Evolutionary conservation across 2,888 invertebrate species (phyloP).

Genomic region (Busseola fusca): DNA sequence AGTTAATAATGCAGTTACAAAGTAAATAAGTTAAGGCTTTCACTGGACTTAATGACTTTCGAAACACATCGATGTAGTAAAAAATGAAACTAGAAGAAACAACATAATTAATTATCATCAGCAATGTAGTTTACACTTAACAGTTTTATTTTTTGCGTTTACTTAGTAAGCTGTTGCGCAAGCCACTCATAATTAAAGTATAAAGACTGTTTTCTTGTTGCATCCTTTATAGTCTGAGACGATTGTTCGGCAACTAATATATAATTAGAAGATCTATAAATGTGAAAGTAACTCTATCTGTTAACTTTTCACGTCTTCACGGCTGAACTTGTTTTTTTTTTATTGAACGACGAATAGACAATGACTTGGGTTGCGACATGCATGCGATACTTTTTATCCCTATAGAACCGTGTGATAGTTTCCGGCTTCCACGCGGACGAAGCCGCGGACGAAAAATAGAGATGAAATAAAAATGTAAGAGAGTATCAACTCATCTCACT

Average conservation of each 20-base stretch:
- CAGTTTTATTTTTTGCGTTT: neutral
- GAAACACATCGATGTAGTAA: neutral
- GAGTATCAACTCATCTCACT: neutral
- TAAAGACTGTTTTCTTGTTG: neutral
- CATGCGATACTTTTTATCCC: neutral
- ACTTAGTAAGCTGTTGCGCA: neutral
- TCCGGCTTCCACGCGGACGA: neutral
- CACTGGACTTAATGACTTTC: neutral
- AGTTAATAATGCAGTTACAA: neutral
- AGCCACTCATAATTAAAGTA: neutral
- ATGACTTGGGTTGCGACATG: neutral
- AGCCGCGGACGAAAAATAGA: neutral
- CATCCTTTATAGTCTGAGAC: neutral
- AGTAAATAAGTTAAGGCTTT: neutral
- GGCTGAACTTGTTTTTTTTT: neutral
- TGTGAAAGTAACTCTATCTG: neutral
- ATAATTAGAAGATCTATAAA: neutral
- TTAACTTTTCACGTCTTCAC: neutral
- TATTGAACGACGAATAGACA: neutral
- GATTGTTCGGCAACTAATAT: neutral
- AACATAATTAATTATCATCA: constrained; percentile 8
- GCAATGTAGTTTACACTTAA: neutral
- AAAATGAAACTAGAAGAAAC: neutral
- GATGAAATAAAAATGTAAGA: neutral
- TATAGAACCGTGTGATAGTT: neutral